These are phyloP conservation scores for Yasuhikotakia modesta DNA, from an alignment of 2,797 vertebrate genomes.

Conservation along the genomic window DNA sequence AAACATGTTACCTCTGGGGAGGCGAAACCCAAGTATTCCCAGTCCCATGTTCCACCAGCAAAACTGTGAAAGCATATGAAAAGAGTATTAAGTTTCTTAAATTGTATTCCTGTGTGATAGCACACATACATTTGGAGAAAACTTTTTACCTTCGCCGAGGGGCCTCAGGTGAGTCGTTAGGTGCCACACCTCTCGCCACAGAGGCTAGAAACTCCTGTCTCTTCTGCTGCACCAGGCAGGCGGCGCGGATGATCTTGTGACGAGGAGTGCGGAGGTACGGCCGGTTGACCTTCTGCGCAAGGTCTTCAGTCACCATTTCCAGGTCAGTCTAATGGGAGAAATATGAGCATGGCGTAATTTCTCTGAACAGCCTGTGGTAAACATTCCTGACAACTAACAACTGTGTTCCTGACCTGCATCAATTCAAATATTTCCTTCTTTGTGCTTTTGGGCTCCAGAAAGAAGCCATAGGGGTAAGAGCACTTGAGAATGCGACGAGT, in stretches of 20 bases:
- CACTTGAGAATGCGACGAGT: slow-evolving; percentile 98
- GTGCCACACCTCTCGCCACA: slow-evolving; percentile 94
- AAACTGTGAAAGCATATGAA: slow-evolving; percentile 82
- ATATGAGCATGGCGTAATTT: neutral
- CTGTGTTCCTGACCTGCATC: slow-evolving; percentile 87
- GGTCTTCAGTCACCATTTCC: slow-evolving; percentile 98
- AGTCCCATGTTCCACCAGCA: slow-evolving; percentile 98
- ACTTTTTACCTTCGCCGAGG: slow-evolving; percentile 88
- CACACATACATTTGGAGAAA: too few species aligned
- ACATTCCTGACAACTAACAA: neutral
- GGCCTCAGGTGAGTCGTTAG: slow-evolving; percentile 94
- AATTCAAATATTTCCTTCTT: slow-evolving; percentile 99
- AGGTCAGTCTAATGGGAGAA: slow-evolving; percentile 86
- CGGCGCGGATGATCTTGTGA: slow-evolving; percentile 95
- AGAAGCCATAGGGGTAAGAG: slow-evolving; percentile 99
- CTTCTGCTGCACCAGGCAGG: slow-evolving; percentile 97
- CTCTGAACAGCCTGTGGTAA: neutral
- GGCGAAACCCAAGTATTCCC: slow-evolving; percentile 98
- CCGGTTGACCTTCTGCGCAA: slow-evolving; percentile 98
- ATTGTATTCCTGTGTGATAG: neutral
- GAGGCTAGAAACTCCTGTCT: slow-evolving; percentile 96
- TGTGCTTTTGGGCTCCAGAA: slow-evolving; percentile 99
- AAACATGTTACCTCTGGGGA: slow-evolving; percentile 90
- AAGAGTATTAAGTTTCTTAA: neutral
- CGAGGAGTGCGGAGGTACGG: slow-evolving; percentile 97